phyloP scores from a whole-genome alignment of 1,140 invertebrate species.

The Phortica variegata region DNA sequence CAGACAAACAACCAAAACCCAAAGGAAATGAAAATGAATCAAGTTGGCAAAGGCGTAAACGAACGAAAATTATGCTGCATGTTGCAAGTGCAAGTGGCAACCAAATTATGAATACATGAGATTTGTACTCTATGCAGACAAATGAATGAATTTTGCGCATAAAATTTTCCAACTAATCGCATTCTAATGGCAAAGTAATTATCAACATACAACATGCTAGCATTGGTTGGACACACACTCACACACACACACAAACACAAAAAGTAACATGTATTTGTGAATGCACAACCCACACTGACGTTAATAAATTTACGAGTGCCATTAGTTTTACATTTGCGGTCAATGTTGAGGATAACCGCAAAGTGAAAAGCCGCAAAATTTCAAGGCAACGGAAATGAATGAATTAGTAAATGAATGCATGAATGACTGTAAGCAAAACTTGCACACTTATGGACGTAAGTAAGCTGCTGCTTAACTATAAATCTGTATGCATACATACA shows the following conservation, averaged over 20 bases:
- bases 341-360: conserved; percentile 50
- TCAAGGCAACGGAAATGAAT: conserved; percentile 55
- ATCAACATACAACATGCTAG: conserved; percentile 39
- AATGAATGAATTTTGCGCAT: too few species aligned
- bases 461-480: background rate
- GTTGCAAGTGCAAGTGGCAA: too few species aligned
- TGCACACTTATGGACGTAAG: conserved; percentile 22
- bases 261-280: conserved; percentile 3
- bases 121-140: too few species aligned
- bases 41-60: too few species aligned
- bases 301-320: conserved; percentile 53
- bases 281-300: conserved; percentile 12
- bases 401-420: conserved; percentile 22
- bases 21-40: too few species aligned
- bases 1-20: too few species aligned
- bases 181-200: conserved; percentile 58
- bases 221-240: conserved; percentile 9
- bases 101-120: too few species aligned
- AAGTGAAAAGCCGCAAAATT: conserved; percentile 55
- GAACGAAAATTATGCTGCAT: too few species aligned
- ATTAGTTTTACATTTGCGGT: conserved; percentile 57
- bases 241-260: conserved; percentile 5
- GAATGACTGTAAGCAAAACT: conserved; percentile 19
- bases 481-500: background rate
- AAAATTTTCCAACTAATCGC: conserved; percentile 53